These are phyloP conservation scores for Chymomyza amoena DNA, from an alignment of 2,888 invertebrate species.

Conservation along the genomic window DNA sequence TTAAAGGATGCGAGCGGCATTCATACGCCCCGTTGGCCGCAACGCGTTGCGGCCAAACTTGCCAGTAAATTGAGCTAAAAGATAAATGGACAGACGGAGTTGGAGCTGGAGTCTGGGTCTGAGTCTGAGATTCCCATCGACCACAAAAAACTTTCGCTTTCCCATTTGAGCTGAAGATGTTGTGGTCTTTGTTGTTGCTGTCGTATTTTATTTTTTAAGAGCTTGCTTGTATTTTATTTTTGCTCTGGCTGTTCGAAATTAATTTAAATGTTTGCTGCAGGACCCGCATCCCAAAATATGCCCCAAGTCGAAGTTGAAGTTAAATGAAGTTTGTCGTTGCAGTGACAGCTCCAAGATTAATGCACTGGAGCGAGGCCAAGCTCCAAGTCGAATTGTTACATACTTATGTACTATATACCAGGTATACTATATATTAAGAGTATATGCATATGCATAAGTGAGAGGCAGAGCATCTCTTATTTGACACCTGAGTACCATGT, in stretches of 20 bases:
- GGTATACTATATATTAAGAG: not conserved
- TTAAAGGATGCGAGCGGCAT: conserved; percentile 53
- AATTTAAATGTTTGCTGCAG: conserved; percentile 49
- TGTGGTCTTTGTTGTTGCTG: not conserved
- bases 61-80: conserved; percentile 55
- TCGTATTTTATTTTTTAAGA: not conserved
- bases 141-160: conserved; percentile 61
- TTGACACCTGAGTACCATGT: not conserved
- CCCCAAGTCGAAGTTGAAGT: conserved; percentile 6
- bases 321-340: conserved; percentile 24
- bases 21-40: conserved; percentile 8
- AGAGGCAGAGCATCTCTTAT: not conserved
- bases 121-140: conserved; percentile 64
- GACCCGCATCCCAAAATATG: conserved; percentile 32
- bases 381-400: not conserved
- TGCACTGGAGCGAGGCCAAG: not conserved
- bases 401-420: not conserved
- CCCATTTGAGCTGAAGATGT: conserved; percentile 10
- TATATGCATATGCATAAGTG: not conserved
- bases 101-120: conserved; percentile 24
- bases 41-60: conserved; percentile 21
- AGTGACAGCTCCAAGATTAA: conserved; percentile 28
- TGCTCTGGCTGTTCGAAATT: conserved; percentile 31
- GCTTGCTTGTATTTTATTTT: not conserved
- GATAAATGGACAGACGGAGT: conserved; percentile 53